These are phyloP conservation scores for Cheilosia urbana DNA, from an alignment of 2,888 invertebrate genomes.

Conservation along the genomic window DNA sequence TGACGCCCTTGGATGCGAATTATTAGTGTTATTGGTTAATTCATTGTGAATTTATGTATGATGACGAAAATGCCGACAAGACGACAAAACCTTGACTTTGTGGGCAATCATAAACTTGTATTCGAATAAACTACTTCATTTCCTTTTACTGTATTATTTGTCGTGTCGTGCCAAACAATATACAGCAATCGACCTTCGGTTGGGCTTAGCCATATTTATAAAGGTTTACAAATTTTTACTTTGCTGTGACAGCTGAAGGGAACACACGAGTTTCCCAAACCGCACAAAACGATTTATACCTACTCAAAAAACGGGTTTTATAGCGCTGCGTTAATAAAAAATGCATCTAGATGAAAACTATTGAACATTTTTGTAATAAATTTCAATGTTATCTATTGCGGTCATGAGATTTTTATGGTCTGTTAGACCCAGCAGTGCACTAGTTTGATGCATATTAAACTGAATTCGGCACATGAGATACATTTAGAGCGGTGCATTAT, in stretches of 20 bases:
- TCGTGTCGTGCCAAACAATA: conserved; percentile 28
- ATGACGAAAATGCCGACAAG: conserved; percentile 43
- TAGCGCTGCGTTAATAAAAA: not conserved
- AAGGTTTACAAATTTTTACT: not conserved
- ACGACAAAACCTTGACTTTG: conserved; percentile 57
- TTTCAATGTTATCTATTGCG: conserved; percentile 52
- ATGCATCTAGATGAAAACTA: conserved; percentile 35
- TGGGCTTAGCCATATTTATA: conserved; percentile 22
- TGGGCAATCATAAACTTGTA: conserved; percentile 29
- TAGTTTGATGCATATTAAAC: not conserved
- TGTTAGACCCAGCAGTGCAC: not conserved
- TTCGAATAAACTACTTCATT: conserved; percentile 19
- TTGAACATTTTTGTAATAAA: conserved; percentile 15
- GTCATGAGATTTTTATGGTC: conserved; percentile 28
- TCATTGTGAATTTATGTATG: conserved; percentile 17
- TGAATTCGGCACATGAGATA: conserved; percentile 17
- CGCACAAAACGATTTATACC: conserved; percentile 12
- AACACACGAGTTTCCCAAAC: conserved; percentile 23
- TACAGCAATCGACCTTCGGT: conserved; percentile 47
- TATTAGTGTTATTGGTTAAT: conserved; percentile 25
- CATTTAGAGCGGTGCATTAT: conserved; percentile 14
- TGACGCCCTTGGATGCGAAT: conserved; percentile 57
- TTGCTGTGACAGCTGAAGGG: conserved; percentile 43
- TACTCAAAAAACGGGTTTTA: conserved; percentile 24
- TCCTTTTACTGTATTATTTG: conserved; percentile 5